phyloP scores from a whole-genome alignment of 2,113 vertebrate genomes.

The Suricata suricatta region DNA sequence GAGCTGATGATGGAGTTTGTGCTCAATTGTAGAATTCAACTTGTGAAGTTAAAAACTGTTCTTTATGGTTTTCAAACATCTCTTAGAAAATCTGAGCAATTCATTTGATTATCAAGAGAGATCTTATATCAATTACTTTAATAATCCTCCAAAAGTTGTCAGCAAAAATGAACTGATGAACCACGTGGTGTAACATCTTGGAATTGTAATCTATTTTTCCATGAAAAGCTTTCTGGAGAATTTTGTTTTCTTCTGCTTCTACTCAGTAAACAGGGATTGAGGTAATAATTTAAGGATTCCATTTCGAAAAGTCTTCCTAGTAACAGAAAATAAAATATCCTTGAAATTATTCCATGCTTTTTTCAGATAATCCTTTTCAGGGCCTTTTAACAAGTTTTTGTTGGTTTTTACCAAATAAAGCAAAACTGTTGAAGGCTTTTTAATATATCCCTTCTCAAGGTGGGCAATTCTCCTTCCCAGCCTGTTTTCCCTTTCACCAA shows the following conservation, averaged over 20 bases:
- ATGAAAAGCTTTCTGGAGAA: neutral
- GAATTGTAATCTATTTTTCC: neutral
- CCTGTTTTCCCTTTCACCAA: neutral
- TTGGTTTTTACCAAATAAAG: slow-evolving; percentile 24
- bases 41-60: neutral
- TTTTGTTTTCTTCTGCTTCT: neutral
- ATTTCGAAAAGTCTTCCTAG: neutral
- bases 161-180: slow-evolving; percentile 11
- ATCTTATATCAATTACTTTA: neutral
- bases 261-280: neutral
- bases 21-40: neutral
- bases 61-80: neutral
- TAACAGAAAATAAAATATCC: neutral
- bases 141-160: slow-evolving; percentile 26
- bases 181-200: neutral
- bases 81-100: slow-evolving; percentile 26
- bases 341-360: neutral
- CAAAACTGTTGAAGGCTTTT: neutral
- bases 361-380: neutral
- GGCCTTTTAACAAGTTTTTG: neutral
- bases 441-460: neutral
- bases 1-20: neutral
- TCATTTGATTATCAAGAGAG: slow-evolving; percentile 30
- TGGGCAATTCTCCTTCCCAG: neutral
- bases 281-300: slow-evolving; percentile 1